Percentiles rank a stretch among this genome's conserved stretches.
These are phyloP conservation scores for Danio albolineatus DNA, from an alignment of 2,797 vertebrate species.

Conservation along the genomic window DNA sequence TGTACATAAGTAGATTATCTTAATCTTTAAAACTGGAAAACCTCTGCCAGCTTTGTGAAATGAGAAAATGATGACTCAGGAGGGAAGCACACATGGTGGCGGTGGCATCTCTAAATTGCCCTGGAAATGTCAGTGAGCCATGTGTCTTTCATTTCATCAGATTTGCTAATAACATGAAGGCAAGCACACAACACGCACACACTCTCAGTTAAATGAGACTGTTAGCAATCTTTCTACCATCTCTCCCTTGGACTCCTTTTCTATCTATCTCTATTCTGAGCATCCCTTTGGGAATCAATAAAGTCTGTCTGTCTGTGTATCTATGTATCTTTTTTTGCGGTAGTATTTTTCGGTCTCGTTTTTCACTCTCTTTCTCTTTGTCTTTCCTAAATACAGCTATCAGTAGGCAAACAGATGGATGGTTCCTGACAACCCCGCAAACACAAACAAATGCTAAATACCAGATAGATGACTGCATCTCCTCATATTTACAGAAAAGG, in stretches of 20 bases:
- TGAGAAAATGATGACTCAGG: conserved; percentile 28
- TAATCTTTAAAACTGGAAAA: not conserved
- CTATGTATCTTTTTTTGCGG: not conserved
- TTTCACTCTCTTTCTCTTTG: not conserved
- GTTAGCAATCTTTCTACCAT: not conserved
- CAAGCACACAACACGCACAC: conserved; percentile 43
- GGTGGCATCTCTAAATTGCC: conserved; percentile 48
- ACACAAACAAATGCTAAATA: conserved; percentile 23
- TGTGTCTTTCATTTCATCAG: conserved; percentile 69
- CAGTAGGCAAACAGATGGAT: conserved; percentile 13
- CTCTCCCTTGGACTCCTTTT: conserved; percentile 3
- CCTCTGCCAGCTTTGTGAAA: conserved; percentile 12
- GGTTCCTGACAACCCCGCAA: not conserved
- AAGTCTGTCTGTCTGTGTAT: not conserved
- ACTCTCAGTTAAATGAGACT: conserved; percentile 7
- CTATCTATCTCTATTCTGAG: not conserved
- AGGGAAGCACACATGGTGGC: conserved; percentile 45
- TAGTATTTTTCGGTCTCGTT: not conserved
- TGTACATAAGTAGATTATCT: not conserved
- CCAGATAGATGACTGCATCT: conserved; percentile 23
- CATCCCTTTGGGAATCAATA: not conserved
- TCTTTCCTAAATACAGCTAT: conserved; percentile 33
- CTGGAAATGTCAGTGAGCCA: conserved; percentile 66
- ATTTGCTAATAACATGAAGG: conserved; percentile 57
- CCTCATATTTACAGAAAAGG: conserved; percentile 24